Base-by-base conservation (phyloP, 2,888 invertebrate species). In the Hofmannophila pseudospretella region DNA sequence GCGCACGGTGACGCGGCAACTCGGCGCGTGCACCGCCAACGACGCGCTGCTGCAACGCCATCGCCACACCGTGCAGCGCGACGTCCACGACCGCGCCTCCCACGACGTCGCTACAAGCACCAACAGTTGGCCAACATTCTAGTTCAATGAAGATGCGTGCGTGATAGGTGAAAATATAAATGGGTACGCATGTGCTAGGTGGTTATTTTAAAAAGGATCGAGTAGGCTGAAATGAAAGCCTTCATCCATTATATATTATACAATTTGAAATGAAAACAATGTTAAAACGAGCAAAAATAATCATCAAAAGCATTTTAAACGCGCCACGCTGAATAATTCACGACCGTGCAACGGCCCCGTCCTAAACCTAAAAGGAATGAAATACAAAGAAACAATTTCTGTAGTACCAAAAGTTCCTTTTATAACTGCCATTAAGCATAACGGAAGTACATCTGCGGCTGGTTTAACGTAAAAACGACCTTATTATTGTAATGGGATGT, bases 401-500 rank as follows among this genome's bases (percentile, higher is more conserved):
- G 31, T 38, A 38, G 51, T 52, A 58, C 58, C 57, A 71, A 76
- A 75, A 72, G 59, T 70, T 71, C 67, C 71, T 77, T n/a, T 77
- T 75, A 77, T 73, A 67, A 69, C 64, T 39, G 67, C 74, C 71
- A 75, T 79, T 76, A 78, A 70, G 67, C 62, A 68, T 63, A 65
- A 67, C 67, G 67, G 67, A 69, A 68, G 68, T 65, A 68, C 67
- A 54, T 67, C 46, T 65, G 58, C 57, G 65, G 65, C 66, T 59
- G 65, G 54, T 63, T 56, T 67, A 65, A 66, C 62, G 73, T 70
- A 75, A 78, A 78, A 76, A 68, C 67, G 67, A 77, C 80, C 76
- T 77, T 79, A 80, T 80, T 78, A 70, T 76, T 73, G 72, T 65
- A 73, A 67, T 69, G 63, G 70, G 69, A 76, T 75, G 80, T 72